A percentile compares a stretch with the other conserved stretches of the same genome.
phyloP scores from a whole-genome alignment of 2,797 vertebrate genomes.

The Brachyalestes nurse region DNA sequence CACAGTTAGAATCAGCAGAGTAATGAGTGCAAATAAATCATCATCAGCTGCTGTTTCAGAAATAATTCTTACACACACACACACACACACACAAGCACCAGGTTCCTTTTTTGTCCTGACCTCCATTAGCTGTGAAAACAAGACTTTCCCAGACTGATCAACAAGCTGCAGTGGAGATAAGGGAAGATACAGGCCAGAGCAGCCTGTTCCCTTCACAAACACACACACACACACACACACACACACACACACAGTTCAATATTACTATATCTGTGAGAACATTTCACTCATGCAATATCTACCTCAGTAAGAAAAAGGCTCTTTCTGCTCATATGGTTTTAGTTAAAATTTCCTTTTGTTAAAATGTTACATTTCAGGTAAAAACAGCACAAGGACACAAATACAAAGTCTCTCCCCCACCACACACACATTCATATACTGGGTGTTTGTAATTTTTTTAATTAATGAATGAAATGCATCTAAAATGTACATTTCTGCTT shows the following conservation, averaged over 20 bases:
- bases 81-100: constrained; percentile 16
- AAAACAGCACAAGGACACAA: no score
- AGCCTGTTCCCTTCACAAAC: constrained; percentile 26
- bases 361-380: no score
- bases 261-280: no score
- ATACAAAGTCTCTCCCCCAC: no score
- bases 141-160: constrained; percentile 74
- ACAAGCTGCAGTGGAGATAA: constrained; percentile 68
- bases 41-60: not conserved
- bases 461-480: no score
- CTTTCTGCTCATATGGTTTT: no score
- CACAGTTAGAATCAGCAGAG: not conserved
- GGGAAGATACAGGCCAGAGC: constrained; percentile 69
- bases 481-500: no score
- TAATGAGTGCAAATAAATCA: constrained; percentile 9
- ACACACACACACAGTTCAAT: not conserved
- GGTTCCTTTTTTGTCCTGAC: constrained; percentile 41
- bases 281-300: no score
- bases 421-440: constrained; percentile 3
- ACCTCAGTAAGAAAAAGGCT: no score
- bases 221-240: not conserved
- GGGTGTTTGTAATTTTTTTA: no score
- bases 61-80: not conserved
- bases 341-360: no score
- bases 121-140: constrained; percentile 77